Conservation (phyloP, 2,113 vertebrate species). For the Leucoraja erinaceus region DNA sequence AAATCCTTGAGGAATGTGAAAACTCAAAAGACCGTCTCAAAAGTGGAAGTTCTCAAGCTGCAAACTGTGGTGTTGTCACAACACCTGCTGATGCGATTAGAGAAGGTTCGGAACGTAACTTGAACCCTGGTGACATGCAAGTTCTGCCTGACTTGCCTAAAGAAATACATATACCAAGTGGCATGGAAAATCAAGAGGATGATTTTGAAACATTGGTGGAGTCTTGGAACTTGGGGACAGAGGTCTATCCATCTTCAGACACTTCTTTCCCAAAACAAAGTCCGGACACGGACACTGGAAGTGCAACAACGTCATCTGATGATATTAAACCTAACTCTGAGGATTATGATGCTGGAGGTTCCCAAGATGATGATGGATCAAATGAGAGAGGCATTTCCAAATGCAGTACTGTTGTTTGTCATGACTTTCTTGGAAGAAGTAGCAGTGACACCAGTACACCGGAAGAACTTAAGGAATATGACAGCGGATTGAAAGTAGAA, state of each 20-base stretch:
- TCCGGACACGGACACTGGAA: conserved; percentile 84
- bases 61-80: neutral
- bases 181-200: conserved; percentile 63
- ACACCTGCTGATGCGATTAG: neutral
- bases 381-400: conserved; percentile 84
- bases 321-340: conserved; percentile 96
- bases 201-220: conserved; percentile 64
- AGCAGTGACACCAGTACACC: conserved; percentile 97
- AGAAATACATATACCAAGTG: conserved; percentile 59
- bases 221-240: conserved; percentile 62
- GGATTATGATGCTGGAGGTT: conserved; percentile 95
- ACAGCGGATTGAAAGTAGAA: conserved; percentile 81
- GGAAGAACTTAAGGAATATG: conserved; percentile 87
- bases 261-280: conserved; percentile 70
- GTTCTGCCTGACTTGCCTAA: conserved; percentile 49
- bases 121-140: neutral
- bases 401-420: conserved; percentile 88
- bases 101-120: neutral
- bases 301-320: conserved; percentile 88
- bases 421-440: conserved; percentile 89
- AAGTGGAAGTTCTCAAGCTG: neutral
- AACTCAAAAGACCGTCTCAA: neutral
- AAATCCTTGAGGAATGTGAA: neutral
- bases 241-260: conserved; percentile 15
- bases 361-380: conserved; percentile 90